Evolutionary conservation across 2,113 vertebrate species (phyloP), one percentile per base, ranked within the genome.

Genomic region (Gnathonemus longibarbis): DNA sequence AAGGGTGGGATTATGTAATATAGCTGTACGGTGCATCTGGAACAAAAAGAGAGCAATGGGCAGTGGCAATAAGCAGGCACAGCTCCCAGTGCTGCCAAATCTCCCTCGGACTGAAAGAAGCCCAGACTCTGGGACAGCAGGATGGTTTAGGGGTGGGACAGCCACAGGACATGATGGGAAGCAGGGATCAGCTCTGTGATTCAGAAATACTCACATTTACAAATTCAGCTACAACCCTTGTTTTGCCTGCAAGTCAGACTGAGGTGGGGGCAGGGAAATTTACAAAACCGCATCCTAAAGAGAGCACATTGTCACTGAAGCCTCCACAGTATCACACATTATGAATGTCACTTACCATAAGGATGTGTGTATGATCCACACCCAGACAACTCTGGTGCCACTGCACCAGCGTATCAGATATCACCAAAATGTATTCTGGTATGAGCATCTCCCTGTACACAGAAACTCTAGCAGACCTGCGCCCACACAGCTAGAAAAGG

Each of bases 1-100:
- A 80, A 89, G 87, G 50, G 89, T 19, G 17, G 48, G n/a, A 90
- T 95, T 96, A 95, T 88, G 93, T 53, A 96, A 95, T 91, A 31
- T 35, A 66, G 83, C 45, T 88, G 91, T 70, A 83, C 89, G 86
- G 89, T 91, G 92, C 93, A 89, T 85, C 90, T 86, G 53, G 80
- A 91, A 89, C 95, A 94, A 94, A 92, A 91, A 89, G 90, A 88
- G 88, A 89, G 70, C n/a, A 85, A 5, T 58, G 91, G 42, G 46
- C 48, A 58, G 21, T 66, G 5, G 83, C 52, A 62, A 70, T n/a
- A 89, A 89, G 24, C 27, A n/a, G 70, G 3, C 24, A 17, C 85
- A 62, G 48, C 85, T 35, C 31, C 6, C 85, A 9, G 27, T 53
- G 50, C 27, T 17, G 48, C 49, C 24, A 31, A 11, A 27, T 87